Evolutionary conservation across 2,888 invertebrate species (phyloP), one percentile per base, ranked within the genome.

Genomic region (Conchocele bisecta): DNA sequence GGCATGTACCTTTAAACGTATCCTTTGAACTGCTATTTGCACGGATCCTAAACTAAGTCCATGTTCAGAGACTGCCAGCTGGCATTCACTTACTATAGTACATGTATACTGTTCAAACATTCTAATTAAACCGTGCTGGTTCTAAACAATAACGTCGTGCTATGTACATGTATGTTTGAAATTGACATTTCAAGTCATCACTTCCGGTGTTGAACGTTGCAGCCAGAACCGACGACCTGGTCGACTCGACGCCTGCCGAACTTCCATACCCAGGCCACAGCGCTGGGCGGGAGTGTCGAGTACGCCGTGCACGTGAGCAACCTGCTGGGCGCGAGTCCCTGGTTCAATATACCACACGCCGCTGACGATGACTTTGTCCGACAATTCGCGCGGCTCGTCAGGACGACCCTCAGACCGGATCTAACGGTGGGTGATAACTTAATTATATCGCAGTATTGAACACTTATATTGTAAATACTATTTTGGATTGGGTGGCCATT

Each of bases 141-240:
- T n/a, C n/a, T n/a, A n/a, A n/a, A n/a, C n/a, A n/a, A n/a, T n/a
- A n/a, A n/a, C n/a, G n/a, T n/a, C n/a, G n/a, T n/a, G n/a, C n/a
- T 17, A 39, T 39, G 0, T 39, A 39, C 39, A n/a, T n/a, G 39
- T 17, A 4, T 39, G 20, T 39, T 39, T 39, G n/a, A 39, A n/a
- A 17, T 0, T 39, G n/a, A 17, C n/a, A 5, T 39, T 39, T n/a
- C 15, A 3, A n/a, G 2, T 39, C 17, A 39, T 39, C 17, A 39
- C 17, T n/a, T 28, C n/a, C n/a, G n/a, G n/a, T n/a, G n/a, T n/a
- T 41, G 15, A 44, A 17, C 44, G 28, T 59, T 54, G 11, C 50
- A 85, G 85, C 84, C 84, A 0, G 84, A 86, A 44, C 84, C 83
- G 0, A 85, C 83, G 13, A 79, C 79, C 3, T 85, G 83, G 82